Evolutionary conservation across 37 sponge, comb jelly and placozoan genomes (phyloP), one percentile per base, ranked within the genome.

Genomic region (Agelas oroides): DNA sequence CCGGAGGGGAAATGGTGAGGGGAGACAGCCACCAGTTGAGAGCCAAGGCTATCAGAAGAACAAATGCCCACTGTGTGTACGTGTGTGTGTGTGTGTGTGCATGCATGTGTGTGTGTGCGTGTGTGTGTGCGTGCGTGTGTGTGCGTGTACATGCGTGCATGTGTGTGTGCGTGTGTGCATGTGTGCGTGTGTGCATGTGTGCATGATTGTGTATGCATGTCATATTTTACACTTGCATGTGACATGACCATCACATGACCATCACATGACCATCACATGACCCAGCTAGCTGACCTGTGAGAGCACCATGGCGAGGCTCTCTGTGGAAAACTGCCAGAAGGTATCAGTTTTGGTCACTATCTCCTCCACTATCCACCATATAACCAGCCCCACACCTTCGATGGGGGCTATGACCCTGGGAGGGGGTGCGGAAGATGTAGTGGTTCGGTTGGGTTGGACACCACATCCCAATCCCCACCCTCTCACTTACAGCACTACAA

Each of bases 1-100:
- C 32, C 23, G 87, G 87, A 13, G 70, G 61, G 33, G 41, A 23
- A 5, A 86, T 54, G 27, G 18, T 71, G 35, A 86, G 71, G 1
- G 94, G 94, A 13, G 46, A 65, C 31, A 93, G 63, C 83, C 87
- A 93, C 94, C 94, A 93, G 76, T 93, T 93, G 46, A 93, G 63
- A 31, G 59, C 87, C 1, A 93, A 65, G 24, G 64, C 41, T 23
- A 86, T 53, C 31, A 85, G 82, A 0, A 86, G 23, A 11, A 78
- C 79, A 14, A 82, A n/a, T 1, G 80, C 54, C 94, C 90, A 93
- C 94, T 93, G 73, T n/a, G n/a, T n/a, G n/a, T n/a, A n/a, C n/a
- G n/a, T n/a, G n/a, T n/a, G n/a, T n/a, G n/a, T n/a, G n/a, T n/a
- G n/a, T n/a, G n/a, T n/a, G n/a, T n/a, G n/a, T n/a, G n/a, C n/a